These are phyloP conservation scores for Phrynocephalus forsythii DNA, from an alignment of 2,797 vertebrate species.

Conservation along the genomic window DNA sequence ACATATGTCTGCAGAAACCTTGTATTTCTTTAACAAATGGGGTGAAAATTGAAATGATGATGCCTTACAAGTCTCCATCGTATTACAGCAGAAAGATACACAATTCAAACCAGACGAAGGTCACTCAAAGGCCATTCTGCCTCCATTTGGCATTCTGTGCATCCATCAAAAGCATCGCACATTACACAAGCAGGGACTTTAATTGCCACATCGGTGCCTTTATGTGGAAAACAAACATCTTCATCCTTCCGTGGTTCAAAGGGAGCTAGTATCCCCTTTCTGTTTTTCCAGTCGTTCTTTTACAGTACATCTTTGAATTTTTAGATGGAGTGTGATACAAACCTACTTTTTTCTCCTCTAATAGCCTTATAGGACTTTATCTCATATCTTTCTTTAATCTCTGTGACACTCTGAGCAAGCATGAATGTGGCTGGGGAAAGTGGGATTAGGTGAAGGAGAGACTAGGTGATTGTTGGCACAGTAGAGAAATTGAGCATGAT, in stretches of 20 bases:
- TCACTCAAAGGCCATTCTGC: not conserved
- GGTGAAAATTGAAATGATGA: constrained; percentile 3
- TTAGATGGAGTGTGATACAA: not conserved
- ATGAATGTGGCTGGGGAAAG: not conserved
- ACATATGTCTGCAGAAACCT: not conserved
- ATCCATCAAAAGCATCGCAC: not conserved
- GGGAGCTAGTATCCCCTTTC: not conserved
- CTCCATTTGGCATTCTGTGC: not conserved
- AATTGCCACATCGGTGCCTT: not conserved
- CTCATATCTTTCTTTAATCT: no score
- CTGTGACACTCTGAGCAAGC: not conserved
- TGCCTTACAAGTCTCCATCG: not conserved
- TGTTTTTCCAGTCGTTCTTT: not conserved
- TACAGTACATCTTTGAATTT: not conserved
- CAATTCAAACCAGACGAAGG: constrained; percentile 15
- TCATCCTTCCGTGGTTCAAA: no score
- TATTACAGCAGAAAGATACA: not conserved
- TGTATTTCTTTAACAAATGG: not conserved
- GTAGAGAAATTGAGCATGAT: no score
- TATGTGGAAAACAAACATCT: not conserved
- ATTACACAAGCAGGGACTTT: not conserved
- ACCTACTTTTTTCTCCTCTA: not conserved
- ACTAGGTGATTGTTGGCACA: not conserved
- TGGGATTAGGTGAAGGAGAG: not conserved
- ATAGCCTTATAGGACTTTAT: not conserved